Evolutionary conservation across 2,888 invertebrate species (phyloP).

Genomic region (Eutolmus rufibarbis): DNA sequence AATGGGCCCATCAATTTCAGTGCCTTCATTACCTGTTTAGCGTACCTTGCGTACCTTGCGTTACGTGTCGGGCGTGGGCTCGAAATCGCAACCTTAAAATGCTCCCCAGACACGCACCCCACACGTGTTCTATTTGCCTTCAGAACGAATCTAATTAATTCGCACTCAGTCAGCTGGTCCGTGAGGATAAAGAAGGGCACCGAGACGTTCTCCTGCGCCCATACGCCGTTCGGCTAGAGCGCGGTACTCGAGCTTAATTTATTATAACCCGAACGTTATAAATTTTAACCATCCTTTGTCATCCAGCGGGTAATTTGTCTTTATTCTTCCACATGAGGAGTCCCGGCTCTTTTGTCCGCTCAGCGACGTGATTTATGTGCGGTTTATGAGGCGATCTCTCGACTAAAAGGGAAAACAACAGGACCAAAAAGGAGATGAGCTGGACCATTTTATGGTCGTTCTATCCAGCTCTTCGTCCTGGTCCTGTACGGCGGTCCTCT

Average conservation of each 20-base stretch:
- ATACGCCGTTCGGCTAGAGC: background rate
- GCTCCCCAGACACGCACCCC: constrained; percentile 17
- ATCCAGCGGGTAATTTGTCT: constrained; percentile 38
- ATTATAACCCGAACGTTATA: constrained; percentile 38
- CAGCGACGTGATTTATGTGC: constrained; percentile 14
- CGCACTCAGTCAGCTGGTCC: background rate
- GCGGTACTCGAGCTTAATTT: constrained; percentile 15
- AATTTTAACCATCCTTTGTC: constrained; percentile 31
- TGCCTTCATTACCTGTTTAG: constrained; percentile 1
- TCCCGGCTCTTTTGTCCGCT: constrained; percentile 11
- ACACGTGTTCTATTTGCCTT: background rate
- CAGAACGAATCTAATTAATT: background rate
- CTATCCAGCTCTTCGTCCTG: background rate
- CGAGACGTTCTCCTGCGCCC: background rate
- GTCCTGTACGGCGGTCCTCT: background rate
- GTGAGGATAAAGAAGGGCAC: background rate
- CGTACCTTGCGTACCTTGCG: background rate
- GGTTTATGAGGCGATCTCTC: constrained; percentile 15
- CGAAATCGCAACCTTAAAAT: background rate
- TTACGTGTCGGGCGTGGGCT: background rate
- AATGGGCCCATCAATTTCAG: background rate
- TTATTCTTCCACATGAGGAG: constrained; percentile 40
- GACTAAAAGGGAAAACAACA: constrained; percentile 7
- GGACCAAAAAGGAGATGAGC: constrained; percentile 3
- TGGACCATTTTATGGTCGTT: background rate